A percentile compares a stretch with the other conserved stretches of the same genome.
These are phyloP conservation scores for Syrista parreyssii DNA, from an alignment of 2,888 invertebrate genomes.

Conservation along the genomic window DNA sequence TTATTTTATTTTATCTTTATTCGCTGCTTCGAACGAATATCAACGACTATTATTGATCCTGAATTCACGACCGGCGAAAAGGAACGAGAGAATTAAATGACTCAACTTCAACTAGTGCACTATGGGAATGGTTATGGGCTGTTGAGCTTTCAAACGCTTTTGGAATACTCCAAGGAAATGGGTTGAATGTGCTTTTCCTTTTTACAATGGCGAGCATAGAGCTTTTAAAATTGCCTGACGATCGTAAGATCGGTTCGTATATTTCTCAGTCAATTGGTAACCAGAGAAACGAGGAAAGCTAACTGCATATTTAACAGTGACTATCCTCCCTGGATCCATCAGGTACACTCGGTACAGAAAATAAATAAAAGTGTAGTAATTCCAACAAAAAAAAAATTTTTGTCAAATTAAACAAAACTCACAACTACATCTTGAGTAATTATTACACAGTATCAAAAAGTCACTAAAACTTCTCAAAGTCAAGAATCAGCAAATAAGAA, in stretches of 20 bases:
- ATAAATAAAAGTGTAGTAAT: too few relatives aligned
- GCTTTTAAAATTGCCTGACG: not conserved
- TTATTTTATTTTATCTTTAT: too few relatives aligned
- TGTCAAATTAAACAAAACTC: too few relatives aligned
- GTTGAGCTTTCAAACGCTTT: not conserved
- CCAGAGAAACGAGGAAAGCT: not conserved
- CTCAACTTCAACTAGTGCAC: not conserved
- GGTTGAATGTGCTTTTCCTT: not conserved
- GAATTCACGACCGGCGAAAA: not conserved
- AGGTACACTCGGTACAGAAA: too few relatives aligned
- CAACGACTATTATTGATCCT: not conserved
- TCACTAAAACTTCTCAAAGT: not conserved
- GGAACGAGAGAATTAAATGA: not conserved
- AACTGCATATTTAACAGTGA: not conserved
- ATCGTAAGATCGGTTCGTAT: not conserved
- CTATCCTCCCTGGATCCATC: not conserved
- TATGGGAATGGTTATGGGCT: not conserved
- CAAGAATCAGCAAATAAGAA: not conserved
- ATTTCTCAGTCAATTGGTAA: not conserved
- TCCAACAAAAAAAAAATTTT: too few relatives aligned
- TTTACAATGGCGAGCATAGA: not conserved
- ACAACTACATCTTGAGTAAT: not conserved
- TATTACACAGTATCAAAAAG: not conserved
- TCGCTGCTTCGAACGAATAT: not conserved
- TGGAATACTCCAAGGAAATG: not conserved